Conservation (phyloP, 2,888 invertebrate species). For the Drosophila borborema region DNA sequence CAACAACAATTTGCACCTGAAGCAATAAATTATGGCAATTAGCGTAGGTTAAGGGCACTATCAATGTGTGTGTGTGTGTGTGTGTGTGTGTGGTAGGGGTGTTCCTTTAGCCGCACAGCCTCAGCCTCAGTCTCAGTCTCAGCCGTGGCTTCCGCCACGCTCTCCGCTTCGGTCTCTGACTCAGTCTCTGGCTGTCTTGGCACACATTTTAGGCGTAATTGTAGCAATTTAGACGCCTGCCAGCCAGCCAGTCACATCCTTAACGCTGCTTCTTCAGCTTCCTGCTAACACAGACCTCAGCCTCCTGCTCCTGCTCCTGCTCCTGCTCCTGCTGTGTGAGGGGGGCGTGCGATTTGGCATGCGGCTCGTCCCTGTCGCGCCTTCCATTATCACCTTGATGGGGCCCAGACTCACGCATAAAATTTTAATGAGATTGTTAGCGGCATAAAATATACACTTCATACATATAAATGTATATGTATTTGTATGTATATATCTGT, state of each 20-base stretch:
- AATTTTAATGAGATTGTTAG: conserved; percentile 81
- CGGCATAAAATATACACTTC: conserved; percentile 75
- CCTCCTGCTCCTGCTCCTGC: neutral
- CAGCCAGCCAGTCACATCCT: conserved; percentile 48
- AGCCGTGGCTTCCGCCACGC: conserved; percentile 4
- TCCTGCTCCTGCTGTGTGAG: conserved; percentile 3
- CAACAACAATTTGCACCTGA: conserved; percentile 57
- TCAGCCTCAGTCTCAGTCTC: neutral
- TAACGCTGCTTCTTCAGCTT: conserved; percentile 27
- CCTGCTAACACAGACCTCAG: neutral
- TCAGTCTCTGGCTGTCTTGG: conserved; percentile 38
- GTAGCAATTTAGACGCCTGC: conserved; percentile 77
- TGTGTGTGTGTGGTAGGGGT: conserved; percentile 11
- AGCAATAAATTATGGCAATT: conserved; percentile 78
- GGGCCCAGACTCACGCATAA: conserved; percentile 73
- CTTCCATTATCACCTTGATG: conserved; percentile 74
- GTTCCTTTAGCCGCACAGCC: conserved; percentile 24
- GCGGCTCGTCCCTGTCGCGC: conserved; percentile 30
- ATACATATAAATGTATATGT: conserved; percentile 6
- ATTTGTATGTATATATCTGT: neutral
- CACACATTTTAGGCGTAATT: conserved; percentile 80
- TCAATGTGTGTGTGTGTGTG: conserved; percentile 12
- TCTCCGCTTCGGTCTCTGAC: neutral
- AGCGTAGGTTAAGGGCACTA: conserved; percentile 56
- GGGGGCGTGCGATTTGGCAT: conserved; percentile 37